Base-by-base conservation (phyloP, 2,888 invertebrate species). In the Limnephilus marmoratus region DNA sequence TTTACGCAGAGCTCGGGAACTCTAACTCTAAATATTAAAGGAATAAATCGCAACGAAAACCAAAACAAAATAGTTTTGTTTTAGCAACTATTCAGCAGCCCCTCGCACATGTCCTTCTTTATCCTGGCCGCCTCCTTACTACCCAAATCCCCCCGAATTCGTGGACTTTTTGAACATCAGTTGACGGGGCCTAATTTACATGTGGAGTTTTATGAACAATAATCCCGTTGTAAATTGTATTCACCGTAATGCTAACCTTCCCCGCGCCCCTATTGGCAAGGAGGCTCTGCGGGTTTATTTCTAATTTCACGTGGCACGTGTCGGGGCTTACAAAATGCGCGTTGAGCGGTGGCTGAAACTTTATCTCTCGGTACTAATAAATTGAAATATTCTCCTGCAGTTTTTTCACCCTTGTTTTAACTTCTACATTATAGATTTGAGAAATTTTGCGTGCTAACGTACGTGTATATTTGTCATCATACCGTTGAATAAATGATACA, bases 221-320 rank as follows among this genome's bases (percentile, higher is more conserved):
- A 93, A 92, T 91, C 93, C 83, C 29, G 29, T 81, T 49, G 86
- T 81, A 85, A 88, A 92, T 93, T 93, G 92, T 93, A 92, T 93
- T 91, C 91, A 68, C 68, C 68, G 68, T 91, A 85, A 29, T 86
- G 15, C n/a, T 29, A 29, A 86, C 86, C 68, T 68, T n/a, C 68
- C 29, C 45, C 45, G 85, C 45, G 37, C 41, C 37, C 29, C 29
- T 45, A 37, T 45, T 12, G 86, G 86, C 45, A 18, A 83, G 86
- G n/a, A 45, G 86, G 37, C 86, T 86, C 45, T 45, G 29, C n/a
- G 45, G 45, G 86, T 86, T 86, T 45, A 86, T 45, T 45, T 45
- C n/a, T 45, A 41, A 45, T 86, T 24, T 86, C n/a, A 86, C 18
- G 34, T 83, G 68, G 68, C 68, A 83, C 83, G 83, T 83, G 83